Evolutionary conservation across 64 coral and sea anemone species (phyloP).

Genomic region (Porites lutea): DNA sequence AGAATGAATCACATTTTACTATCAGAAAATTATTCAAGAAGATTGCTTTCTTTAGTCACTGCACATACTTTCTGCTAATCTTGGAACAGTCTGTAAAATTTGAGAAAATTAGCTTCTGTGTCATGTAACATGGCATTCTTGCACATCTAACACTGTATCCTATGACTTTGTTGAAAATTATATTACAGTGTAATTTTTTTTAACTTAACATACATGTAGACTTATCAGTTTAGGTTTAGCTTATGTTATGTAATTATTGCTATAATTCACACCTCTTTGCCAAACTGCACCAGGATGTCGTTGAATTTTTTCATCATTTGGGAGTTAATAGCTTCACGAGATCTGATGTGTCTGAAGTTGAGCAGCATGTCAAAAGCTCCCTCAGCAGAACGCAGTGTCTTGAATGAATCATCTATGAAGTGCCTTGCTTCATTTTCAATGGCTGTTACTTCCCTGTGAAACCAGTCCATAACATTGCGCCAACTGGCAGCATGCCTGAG

Average conservation of each 20-base stretch:
- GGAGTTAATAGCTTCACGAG: constrained; percentile 97
- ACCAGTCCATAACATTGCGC: constrained; percentile 98
- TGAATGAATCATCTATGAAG: constrained; percentile 98
- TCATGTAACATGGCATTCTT: no score
- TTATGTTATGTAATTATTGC: no score
- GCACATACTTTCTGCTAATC: no score
- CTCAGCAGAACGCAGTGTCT: constrained; percentile 93
- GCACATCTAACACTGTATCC: no score
- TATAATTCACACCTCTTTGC: constrained; percentile 84
- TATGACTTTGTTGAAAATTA: no score
- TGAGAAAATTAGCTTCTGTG: no score
- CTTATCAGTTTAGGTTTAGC: no score
- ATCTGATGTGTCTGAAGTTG: constrained; percentile 97
- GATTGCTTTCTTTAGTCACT: no score
- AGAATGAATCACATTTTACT: neutral
- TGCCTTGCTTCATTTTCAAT: constrained; percentile 99
- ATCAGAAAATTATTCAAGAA: no score
- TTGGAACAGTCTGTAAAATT: no score
- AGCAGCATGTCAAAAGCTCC: constrained; percentile 98
- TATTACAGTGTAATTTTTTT: no score
- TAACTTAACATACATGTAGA: neutral
- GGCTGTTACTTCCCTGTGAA: constrained; percentile 93
- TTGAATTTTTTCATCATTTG: constrained; percentile 99
- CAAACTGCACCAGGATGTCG: constrained; percentile 96
- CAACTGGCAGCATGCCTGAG: constrained; percentile 89